These are phyloP conservation scores for Mustela nigripes DNA, from an alignment of 2,113 vertebrate species.

Conservation along the genomic window DNA sequence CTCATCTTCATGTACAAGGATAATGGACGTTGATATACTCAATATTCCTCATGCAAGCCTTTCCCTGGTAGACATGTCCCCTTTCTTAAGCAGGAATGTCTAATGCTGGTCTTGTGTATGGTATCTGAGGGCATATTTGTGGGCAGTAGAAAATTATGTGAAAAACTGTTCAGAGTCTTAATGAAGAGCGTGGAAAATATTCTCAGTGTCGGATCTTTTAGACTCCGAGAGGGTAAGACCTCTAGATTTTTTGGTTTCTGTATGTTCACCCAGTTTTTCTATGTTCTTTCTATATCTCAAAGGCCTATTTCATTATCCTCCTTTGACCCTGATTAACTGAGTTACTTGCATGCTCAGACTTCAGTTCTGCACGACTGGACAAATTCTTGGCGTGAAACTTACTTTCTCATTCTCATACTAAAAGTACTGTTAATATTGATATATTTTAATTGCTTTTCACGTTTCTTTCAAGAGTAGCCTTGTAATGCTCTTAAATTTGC, in stretches of 20 bases:
- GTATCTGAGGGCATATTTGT: neutral
- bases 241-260: neutral
- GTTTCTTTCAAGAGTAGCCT: slow-evolving; percentile 62
- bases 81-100: neutral
- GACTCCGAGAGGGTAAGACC: neutral
- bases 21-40: neutral
- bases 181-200: slow-evolving; percentile 4
- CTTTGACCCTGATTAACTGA: slow-evolving; percentile 69
- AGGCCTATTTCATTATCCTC: slow-evolving; percentile 7
- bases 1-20: neutral
- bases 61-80: neutral
- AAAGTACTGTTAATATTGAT: slow-evolving; percentile 60
- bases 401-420: slow-evolving; percentile 72
- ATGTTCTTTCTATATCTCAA: slow-evolving; percentile 29
- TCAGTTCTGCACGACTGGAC: slow-evolving; percentile 74
- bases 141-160: neutral
- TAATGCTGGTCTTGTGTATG: neutral
- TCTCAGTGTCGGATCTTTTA: neutral
- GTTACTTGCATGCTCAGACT: slow-evolving; percentile 68
- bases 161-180: neutral
- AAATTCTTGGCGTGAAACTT: slow-evolving; percentile 71
- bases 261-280: neutral
- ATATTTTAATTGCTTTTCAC: slow-evolving; percentile 75
- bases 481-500: slow-evolving; percentile 62
- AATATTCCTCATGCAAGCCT: neutral